phyloP scores from a whole-genome alignment of 1,140 invertebrate genomes.

The Sesamia nonagrioides region DNA sequence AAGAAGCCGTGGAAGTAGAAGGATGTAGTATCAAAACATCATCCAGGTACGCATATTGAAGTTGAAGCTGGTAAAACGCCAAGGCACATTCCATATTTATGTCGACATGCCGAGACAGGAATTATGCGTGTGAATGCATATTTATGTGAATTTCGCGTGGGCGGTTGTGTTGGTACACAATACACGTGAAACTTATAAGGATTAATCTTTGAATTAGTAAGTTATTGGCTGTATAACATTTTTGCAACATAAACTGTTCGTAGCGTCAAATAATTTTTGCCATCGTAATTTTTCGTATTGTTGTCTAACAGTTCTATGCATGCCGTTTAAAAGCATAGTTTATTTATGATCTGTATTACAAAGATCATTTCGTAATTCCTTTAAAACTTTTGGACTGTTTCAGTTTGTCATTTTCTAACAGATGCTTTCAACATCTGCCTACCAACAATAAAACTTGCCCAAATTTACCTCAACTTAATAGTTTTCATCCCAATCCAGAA shows the following conservation, averaged over 20 bases:
- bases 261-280: conserved; percentile 36
- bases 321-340: background rate
- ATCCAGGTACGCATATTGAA: background rate
- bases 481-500: background rate
- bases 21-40: background rate
- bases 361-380: too few relatives aligned
- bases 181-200: conserved; percentile 37
- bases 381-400: too few relatives aligned
- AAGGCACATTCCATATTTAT: conserved; percentile 11
- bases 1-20: too few relatives aligned
- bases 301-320: background rate
- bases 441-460: background rate
- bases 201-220: conserved; percentile 43
- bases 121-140: conserved; percentile 38
- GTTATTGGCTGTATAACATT: conserved; percentile 24
- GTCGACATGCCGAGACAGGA: conserved; percentile 24
- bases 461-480: background rate
- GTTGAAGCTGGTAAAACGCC: background rate
- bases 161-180: conserved; percentile 14
- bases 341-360: background rate
- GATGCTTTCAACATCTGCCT: too few relatives aligned
- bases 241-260: conserved; percentile 28
- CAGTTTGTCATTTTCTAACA: too few relatives aligned
- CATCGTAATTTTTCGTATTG: conserved; percentile 10
- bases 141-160: conserved; percentile 31